Conservation (phyloP, 2,113 vertebrate genomes). For the Capreolus pygargus region DNA sequence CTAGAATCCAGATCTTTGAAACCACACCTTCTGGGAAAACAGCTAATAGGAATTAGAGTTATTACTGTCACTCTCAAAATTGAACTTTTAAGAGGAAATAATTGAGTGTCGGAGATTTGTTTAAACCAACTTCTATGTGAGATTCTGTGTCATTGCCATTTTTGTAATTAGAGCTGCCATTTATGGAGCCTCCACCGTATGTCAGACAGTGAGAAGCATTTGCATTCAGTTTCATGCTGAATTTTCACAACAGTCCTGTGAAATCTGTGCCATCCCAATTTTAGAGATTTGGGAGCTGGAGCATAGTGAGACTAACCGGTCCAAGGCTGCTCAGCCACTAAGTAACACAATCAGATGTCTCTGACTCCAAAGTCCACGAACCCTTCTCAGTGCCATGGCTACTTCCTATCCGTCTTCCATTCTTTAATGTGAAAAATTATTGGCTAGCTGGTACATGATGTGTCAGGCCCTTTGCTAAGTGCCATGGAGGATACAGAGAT, state of each 20-base stretch:
- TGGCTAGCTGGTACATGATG: not conserved
- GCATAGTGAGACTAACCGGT: not conserved
- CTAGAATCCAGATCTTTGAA: not conserved
- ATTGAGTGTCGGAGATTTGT: not conserved
- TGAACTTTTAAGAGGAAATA: not conserved
- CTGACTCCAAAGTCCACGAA: not conserved
- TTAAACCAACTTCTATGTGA: not conserved
- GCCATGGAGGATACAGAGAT: not conserved
- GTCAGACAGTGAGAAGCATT: not conserved
- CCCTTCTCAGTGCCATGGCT: rapidly evolving
- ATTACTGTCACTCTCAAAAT: not conserved
- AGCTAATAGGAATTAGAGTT: not conserved
- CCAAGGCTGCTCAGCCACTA: not conserved
- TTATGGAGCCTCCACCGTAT: not conserved
- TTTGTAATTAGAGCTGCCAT: not conserved
- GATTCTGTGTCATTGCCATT: not conserved
- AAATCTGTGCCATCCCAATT: not conserved
- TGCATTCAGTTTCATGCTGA: conserved; percentile 1
- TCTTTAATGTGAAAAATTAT: not conserved
- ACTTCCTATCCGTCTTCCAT: not conserved
- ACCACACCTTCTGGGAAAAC: not conserved
- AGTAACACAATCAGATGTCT: not conserved
- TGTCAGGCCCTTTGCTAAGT: not conserved
- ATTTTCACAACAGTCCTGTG: not conserved
- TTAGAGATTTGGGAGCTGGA: not conserved